Evolutionary conservation across 2,113 vertebrate species (phyloP), one percentile per base, ranked within the genome.

Genomic region (Galemys pyrenaicus): DNA sequence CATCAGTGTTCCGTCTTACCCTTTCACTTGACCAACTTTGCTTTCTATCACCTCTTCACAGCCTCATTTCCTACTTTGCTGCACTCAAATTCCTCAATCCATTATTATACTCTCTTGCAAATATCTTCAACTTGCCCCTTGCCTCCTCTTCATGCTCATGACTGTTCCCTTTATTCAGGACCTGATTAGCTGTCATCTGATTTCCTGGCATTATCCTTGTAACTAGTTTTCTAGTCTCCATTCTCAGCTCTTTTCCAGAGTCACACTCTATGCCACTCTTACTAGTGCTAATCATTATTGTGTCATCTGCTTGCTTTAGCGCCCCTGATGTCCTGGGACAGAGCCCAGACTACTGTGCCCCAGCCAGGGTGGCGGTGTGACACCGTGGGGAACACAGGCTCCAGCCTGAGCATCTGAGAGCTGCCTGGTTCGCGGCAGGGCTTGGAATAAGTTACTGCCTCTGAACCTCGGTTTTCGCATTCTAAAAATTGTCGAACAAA

Each of bases 371-470:
- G 20, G 32, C 12, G 8, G 32, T 49, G 35, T 3, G 12, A 51
- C 6, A 1, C n/a, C 17, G 0, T 3, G 30, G 35, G 17, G 67
- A 22, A 56, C 12, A 9, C 0, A 7, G 39, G 24, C 49, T 41
- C 28, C 0, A 1, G 13, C 28, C 39, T 22, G 12, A 26, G n/a
- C 70, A 35, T 39, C 37, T 32, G 9, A 68, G 22, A n/a, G 49
- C 49, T 4, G 28, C 71, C 4, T 11, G 32, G 28, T 9, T 78
- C n/a, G 0, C 0, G n/a, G 15, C 26, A 32, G 26, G 60, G 13
- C 30, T 62, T 39, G 58, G 32, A 65, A 70, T 54, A 86, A 71
- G 30, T 73, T 39, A 46, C 3, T 41, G 65, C 88, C 60, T 89
- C 51, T 58, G 49, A 58, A n/a, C 5, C n/a, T 86, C 13, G 51